phyloP scores from a whole-genome alignment of 37 sponge, comb jelly and placozoan genomes.

The Aplysina aerophoba region DNA sequence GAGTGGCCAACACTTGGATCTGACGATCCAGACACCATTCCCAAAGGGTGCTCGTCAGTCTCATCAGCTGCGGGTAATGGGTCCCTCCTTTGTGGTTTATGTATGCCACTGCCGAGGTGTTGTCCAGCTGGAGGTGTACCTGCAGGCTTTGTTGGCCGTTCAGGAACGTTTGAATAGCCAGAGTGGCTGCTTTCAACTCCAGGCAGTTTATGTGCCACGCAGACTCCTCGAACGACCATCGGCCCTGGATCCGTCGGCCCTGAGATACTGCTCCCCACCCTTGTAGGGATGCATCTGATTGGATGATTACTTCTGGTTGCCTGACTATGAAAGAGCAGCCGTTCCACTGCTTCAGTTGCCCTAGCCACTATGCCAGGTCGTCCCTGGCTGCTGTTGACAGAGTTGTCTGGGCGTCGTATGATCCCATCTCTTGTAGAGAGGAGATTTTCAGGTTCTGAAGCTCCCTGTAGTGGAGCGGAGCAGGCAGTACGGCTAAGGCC shows the following conservation, averaged over 20 bases:
- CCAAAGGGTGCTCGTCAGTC: too few relatives aligned
- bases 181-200: slow-evolving; percentile 20
- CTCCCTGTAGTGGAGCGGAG: not conserved
- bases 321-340: slow-evolving; percentile 8
- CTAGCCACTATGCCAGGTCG: slow-evolving; percentile 4
- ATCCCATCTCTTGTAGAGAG: not conserved
- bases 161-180: slow-evolving; percentile 19
- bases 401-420: not conserved
- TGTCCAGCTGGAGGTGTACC: not conserved
- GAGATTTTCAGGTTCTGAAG: slow-evolving; percentile 4
- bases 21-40: too few relatives aligned
- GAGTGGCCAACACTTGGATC: too few relatives aligned
- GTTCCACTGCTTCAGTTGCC: slow-evolving; percentile 12
- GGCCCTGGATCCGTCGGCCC: not conserved
- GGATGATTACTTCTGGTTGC: not conserved
- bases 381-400: not conserved
- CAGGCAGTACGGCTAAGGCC: slow-evolving; percentile 1
- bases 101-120: slow-evolving; percentile 15
- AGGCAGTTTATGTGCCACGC: slow-evolving; percentile 23
- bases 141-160: not conserved
- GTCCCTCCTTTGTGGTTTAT: slow-evolving; percentile 29
- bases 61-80: not conserved
- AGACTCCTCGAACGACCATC: slow-evolving; percentile 20
- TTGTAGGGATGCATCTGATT: slow-evolving; percentile 1
- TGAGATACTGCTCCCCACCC: slow-evolving; percentile 33